Conservation (phyloP, 2,797 vertebrate genomes). For the Pseudomugil gertrudae region DNA sequence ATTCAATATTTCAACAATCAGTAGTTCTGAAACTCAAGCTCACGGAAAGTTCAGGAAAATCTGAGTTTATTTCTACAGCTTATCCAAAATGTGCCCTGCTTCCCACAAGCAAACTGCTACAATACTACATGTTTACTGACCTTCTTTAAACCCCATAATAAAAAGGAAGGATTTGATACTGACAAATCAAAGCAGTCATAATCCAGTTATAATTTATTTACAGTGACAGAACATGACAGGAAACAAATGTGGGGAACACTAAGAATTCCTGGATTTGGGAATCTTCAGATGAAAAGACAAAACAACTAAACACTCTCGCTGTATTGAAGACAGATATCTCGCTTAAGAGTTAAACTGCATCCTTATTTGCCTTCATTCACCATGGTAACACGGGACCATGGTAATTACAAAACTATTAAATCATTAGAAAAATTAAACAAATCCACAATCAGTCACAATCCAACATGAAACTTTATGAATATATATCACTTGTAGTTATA, state of each 20-base stretch:
- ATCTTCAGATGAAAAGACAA: background rate
- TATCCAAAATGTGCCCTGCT: background rate
- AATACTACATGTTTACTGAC: too few relatives aligned
- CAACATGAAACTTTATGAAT: too few relatives aligned
- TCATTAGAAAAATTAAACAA: background rate
- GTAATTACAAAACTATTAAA: background rate
- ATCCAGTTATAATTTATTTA: constrained; percentile 56
- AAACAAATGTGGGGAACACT: background rate
- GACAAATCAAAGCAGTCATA: background rate
- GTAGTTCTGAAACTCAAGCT: background rate
- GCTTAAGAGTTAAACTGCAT: background rate
- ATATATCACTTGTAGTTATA: too few relatives aligned
- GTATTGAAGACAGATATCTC: background rate
- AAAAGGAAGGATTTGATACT: background rate
- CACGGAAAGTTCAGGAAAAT: too few relatives aligned
- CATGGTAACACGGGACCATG: background rate
- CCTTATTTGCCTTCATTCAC: too few relatives aligned
- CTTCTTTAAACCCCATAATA: background rate
- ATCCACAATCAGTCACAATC: too few relatives aligned
- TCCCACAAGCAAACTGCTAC: background rate
- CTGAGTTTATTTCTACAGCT: too few relatives aligned
- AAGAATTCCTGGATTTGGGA: background rate
- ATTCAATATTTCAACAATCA: background rate
- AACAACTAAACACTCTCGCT: too few relatives aligned
- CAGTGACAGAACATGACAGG: constrained; percentile 28